phyloP scores from a whole-genome alignment of 2,888 invertebrate genomes.

The Ichneumoninae sp. region DNA sequence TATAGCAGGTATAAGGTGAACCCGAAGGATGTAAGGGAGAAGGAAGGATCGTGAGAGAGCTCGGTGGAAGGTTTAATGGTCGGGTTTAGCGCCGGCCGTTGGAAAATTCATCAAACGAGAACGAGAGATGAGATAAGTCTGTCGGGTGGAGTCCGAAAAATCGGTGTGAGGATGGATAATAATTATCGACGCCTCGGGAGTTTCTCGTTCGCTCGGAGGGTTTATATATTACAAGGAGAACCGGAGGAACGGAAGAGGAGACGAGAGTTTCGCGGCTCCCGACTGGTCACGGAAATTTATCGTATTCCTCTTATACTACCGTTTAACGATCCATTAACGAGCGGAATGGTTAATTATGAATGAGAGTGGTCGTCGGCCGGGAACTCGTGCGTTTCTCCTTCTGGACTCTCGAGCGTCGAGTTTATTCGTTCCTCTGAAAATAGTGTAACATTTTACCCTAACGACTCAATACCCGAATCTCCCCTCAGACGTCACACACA shows the following conservation, averaged over 20 bases:
- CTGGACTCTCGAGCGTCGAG: neutral
- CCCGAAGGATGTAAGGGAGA: neutral
- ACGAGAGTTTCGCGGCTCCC: neutral
- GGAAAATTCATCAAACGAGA: slow-evolving; percentile 57
- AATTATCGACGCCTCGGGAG: slow-evolving; percentile 45
- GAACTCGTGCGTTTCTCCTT: neutral
- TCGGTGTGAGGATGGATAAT: slow-evolving; percentile 24
- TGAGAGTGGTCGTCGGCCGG: slow-evolving; percentile 62
- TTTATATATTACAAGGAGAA: neutral
- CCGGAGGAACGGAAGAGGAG: neutral
- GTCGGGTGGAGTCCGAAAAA: slow-evolving; percentile 26
- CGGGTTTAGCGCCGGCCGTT: slow-evolving; percentile 21
- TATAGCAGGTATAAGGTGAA: neutral
- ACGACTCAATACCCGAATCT: slow-evolving; percentile 65
- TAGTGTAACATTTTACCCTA: slow-evolving; percentile 59
- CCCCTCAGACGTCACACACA: slow-evolving; percentile 7
- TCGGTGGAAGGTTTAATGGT: slow-evolving; percentile 18
- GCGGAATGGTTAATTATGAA: slow-evolving; percentile 72
- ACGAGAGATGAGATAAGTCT: slow-evolving; percentile 21
- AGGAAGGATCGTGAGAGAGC: neutral
- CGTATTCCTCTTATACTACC: slow-evolving; percentile 61
- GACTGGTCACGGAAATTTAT: slow-evolving; percentile 56
- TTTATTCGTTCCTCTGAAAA: slow-evolving; percentile 46
- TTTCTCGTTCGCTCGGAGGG: neutral
- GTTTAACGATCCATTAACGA: slow-evolving; percentile 75